phyloP scores from a whole-genome alignment of 2,888 invertebrate genomes.

The Melangyna quadrimaculata region DNA sequence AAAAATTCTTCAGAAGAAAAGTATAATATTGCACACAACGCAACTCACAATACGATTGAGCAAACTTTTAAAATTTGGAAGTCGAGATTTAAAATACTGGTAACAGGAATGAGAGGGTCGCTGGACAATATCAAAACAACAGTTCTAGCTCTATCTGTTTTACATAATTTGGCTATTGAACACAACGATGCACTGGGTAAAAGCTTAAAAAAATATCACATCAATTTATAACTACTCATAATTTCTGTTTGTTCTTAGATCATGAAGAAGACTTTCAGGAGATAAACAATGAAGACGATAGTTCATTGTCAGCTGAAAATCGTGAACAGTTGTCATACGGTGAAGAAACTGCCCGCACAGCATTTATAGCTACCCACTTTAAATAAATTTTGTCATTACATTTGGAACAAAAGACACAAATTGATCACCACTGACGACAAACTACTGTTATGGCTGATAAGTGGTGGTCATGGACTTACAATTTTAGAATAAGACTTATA shows the following conservation, averaged over 20 bases:
- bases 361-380: not conserved
- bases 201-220: not conserved
- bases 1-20: not conserved
- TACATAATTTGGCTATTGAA: not conserved
- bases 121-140: slow-evolving; percentile 12
- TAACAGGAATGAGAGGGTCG: not conserved
- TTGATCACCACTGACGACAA: too few species aligned
- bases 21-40: not conserved
- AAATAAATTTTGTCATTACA: not conserved
- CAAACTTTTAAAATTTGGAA: not conserved
- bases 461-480: too few species aligned
- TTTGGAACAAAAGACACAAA: not conserved
- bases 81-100: slow-evolving; percentile 8
- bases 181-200: not conserved
- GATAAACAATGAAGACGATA: not conserved
- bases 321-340: not conserved
- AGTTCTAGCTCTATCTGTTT: not conserved
- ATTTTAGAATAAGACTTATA: too few species aligned
- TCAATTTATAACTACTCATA: not conserved
- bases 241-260: not conserved
- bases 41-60: not conserved
- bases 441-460: not conserved
- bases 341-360: not conserved
- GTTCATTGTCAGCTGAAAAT: not conserved
- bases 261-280: not conserved